Evolutionary conservation across 2,113 vertebrate species (phyloP), one percentile per base, ranked within the genome.

Genomic region (Nothoprocta pentlandii): DNA sequence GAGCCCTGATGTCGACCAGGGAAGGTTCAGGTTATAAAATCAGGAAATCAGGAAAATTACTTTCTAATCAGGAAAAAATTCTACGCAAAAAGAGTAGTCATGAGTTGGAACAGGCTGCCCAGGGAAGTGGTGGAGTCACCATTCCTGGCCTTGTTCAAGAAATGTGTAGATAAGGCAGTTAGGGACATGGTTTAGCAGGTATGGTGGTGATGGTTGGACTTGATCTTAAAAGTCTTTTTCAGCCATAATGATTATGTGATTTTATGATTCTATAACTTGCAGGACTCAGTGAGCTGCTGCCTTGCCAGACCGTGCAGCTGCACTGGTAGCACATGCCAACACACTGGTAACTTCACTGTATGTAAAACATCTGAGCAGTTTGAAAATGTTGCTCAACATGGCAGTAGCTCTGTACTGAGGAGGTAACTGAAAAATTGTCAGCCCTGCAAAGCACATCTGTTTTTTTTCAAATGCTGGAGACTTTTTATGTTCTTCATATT

Each of bases 231-330:
- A 16, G 44, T 46, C 47, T 49, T 49, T 49, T 49, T 19, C 20
- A 49, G 20, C 47, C 47, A 49, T 49, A 49, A 49, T 4, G 47
- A 49, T 49, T 21, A 19, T 49, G 21, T 49, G 47, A 49, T 49
- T 49, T 49, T 49, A 49, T 49, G 47, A 49, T 49, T 78, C 74
- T 58, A 68, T 90, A 80, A 95, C 85, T 95, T 80, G 79, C 64
- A 88, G 19, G 46, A 25, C 56, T 34, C 88, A 77, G 68, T 30
- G 26, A 25, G 66, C 68, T 9, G 44, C 46, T 88, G 80, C 73
- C 76, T 74, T 92, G 92, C 70, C 82, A 91, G 93, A 28, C 41
- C 63, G 51, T 85, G 80, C 80, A 95, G 85, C 90, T 95, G 90
- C 54, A 59, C 79, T 46, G 80, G 76, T 34, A 61, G 28, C 5